Conservation (phyloP, 2,113 vertebrate genomes). For the Columba livia region DNA sequence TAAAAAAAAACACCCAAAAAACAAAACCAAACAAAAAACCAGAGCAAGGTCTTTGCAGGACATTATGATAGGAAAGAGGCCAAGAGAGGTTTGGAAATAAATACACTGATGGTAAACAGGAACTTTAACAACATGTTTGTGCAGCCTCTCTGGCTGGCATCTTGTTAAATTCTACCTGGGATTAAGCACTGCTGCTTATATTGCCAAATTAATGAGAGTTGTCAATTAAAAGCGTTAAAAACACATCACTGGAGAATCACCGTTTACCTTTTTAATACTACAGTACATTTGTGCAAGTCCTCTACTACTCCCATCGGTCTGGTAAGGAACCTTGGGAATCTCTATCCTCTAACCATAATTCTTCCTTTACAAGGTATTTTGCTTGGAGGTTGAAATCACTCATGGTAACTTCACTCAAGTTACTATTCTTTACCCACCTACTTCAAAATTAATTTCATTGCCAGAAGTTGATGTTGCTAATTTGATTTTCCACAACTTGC, state of each 20-base stretch:
- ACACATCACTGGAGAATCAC: background rate
- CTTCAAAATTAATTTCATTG: background rate
- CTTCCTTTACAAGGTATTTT: background rate
- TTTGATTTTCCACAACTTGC: background rate
- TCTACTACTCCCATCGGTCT: background rate
- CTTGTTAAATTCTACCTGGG: background rate
- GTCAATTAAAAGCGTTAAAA: background rate
- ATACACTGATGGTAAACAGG: background rate
- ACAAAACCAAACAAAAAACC: background rate
- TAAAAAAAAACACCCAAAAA: background rate
- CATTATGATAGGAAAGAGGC: slow-evolving; percentile 22
- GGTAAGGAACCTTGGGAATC: background rate
- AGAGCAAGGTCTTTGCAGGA: slow-evolving; percentile 24
- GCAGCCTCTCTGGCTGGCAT: background rate
- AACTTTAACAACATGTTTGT: background rate
- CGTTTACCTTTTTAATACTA: background rate
- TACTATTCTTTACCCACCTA: background rate
- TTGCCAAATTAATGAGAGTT: background rate
- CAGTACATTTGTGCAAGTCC: background rate
- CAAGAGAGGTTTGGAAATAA: background rate
- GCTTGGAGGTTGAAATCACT: background rate
- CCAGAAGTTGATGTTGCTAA: background rate
- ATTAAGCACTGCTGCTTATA: background rate
- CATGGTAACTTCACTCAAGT: background rate
- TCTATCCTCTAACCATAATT: background rate